Evolutionary conservation across 1,140 invertebrate species (phyloP), one percentile per base, ranked within the genome.

Genomic region (Planococcus citri): DNA sequence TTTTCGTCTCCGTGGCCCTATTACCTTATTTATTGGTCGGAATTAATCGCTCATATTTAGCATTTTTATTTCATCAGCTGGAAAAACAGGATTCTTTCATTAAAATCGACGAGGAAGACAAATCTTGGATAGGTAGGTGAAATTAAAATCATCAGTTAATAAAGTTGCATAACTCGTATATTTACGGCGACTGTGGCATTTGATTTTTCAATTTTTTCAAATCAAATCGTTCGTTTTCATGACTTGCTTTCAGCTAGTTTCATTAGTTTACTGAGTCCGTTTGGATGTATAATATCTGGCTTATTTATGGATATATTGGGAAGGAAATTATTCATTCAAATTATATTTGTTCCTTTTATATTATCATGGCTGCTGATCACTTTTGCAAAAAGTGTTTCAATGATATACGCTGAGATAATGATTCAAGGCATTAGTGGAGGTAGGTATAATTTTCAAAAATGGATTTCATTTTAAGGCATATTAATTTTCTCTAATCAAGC

Each of bases 51-150:
- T 9, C 6, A 9, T 51, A 51, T 51, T 20, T 51, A 51, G 20
- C 61, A 10, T 41, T 58, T n/a, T 41, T 70, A 27, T 27, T 70
- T 17, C 38, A 69, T 0, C 71, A 72, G 21, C 41, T 70, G 1
- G n/a, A 68, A 9, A 2, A 2, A 8, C 21, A 33, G 0, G 27
- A 70, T 12, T 21, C 27, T n/a, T 17, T 22, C 6, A 21, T 68
- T 17, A 14, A 68, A 4, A 1, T 68, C 2, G 37, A 69, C 6
- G 20, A 14, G 0, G 71, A 71, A 1, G 33, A 69, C 27, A 60
- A 58, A 8, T 69, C 71, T 3, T 71, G 71, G 71, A 71, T 71
- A 27, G 71, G 71, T 72, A 33, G 29, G 29, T 33, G 4, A 6
- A 51, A 51, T 37, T 8, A 14, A 37, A 6, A 37, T 8, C 14